Evolutionary conservation across 2,888 invertebrate species (phyloP), one percentile per base, ranked within the genome.

Genomic region (Boloria euphrosyne): DNA sequence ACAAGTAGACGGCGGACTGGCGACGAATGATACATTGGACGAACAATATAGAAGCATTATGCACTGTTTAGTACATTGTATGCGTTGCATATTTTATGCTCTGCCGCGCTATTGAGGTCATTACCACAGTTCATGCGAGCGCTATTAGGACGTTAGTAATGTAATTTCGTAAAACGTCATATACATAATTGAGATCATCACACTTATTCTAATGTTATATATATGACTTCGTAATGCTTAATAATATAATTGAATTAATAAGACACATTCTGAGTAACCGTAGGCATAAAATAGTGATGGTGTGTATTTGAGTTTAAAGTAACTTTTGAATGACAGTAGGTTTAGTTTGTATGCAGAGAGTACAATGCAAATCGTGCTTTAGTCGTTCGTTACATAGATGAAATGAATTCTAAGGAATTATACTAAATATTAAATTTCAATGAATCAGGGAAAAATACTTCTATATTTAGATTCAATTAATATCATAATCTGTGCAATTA

Each of bases 21-120:
- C 66, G 66, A 66, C 64, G 66, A 58, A 54, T 68, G 58, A 70
- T 62, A 54, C 63, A 68, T 70, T 63, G 60, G 53, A 64, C 47
- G 63, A 63, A 67, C 70, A 67, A 67, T 70, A 63, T 64, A 69
- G 46, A 52, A 53, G 60, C 63, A 60, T 63, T 66, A 60, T 55
- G 64, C 51, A 62, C 66, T 68, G 68, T 68, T 65, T 66, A 66
- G 63, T 63, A 54, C 59, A 62, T 62, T 59, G 64, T 65, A 65
- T 65, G 46, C 50, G 51, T 62, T 65, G 68, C 68, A 68, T 68
- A 68, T 68, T 65, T 68, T 65, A 68, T 65, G 62, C 53, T 68
- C 62, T 46, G 58, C 46, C 68, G 52, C 62, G 65, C 62, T 65
- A 65, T 68, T 65, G 59, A 44, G 53, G 62, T 68, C 65, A 68